Evolutionary conservation across 2,113 vertebrate genomes (phyloP).

Genomic region (Colinus virginianus): DNA sequence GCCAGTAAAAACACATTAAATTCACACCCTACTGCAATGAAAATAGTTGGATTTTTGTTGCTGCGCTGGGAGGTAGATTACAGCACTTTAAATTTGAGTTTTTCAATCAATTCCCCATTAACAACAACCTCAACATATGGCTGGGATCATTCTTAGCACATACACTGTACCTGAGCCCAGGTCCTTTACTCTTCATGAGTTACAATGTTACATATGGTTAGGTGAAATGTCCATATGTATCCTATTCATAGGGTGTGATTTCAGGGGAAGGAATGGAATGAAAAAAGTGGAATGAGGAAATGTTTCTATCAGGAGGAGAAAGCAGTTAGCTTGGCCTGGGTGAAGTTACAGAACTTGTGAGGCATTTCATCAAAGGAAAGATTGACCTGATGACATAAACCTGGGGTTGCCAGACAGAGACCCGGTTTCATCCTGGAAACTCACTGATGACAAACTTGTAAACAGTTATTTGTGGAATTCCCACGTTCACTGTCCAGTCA

Average conservation of each 20-base stretch:
- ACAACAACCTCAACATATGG: neutral
- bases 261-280: neutral
- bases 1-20: neutral
- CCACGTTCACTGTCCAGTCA: neutral
- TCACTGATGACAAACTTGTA: neutral
- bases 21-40: neutral
- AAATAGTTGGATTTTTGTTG: neutral
- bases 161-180: neutral
- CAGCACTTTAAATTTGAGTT: neutral
- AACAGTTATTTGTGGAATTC: neutral
- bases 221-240: neutral
- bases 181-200: accelerated
- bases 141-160: neutral
- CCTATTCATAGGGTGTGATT: accelerated
- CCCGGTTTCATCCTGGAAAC: neutral
- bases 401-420: neutral
- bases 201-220: neutral
- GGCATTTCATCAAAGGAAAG: neutral
- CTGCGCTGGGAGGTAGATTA: neutral
- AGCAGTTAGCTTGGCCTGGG: neutral
- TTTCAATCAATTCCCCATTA: neutral
- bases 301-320: neutral
- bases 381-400: neutral
- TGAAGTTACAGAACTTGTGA: neutral
- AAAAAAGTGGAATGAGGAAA: neutral